A percentile compares a stretch with the other conserved stretches of the same genome.
phyloP scores from a whole-genome alignment of 2,797 vertebrate species.

The Margarornis squamiger region DNA sequence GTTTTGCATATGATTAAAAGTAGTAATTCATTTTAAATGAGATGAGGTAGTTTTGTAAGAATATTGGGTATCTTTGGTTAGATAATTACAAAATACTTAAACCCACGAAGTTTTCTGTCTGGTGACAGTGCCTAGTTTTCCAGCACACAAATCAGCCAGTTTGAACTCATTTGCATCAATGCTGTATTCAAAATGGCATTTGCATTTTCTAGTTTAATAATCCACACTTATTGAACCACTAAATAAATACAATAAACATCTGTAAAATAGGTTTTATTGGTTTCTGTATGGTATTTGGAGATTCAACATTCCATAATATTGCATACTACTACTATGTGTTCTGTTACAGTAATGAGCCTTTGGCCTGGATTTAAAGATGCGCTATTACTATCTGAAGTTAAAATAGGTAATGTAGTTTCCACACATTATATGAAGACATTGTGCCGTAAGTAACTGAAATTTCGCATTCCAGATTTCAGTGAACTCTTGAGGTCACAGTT shows the following conservation, averaged over 20 bases:
- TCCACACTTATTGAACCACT: neutral
- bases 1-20: neutral
- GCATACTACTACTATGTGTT: conserved; percentile 71
- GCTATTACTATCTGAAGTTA: conserved; percentile 46
- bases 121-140: neutral
- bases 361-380: conserved; percentile 60
- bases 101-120: neutral
- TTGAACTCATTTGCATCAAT: neutral
- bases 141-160: neutral
- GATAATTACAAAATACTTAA: neutral
- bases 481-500: neutral
- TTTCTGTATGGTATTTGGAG: conserved; percentile 67
- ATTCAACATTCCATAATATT: conserved; percentile 75
- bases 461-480: neutral
- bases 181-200: neutral
- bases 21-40: neutral
- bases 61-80: neutral
- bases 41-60: neutral
- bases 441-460: conserved; percentile 7
- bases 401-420: neutral
- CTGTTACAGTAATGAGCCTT: conserved; percentile 56
- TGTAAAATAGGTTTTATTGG: conserved; percentile 77
- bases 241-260: conserved; percentile 43
- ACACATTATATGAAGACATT: neutral
- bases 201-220: neutral